Evolutionary conservation across 1,140 invertebrate species (phyloP).

Genomic region (Nixonia krombeini): DNA sequence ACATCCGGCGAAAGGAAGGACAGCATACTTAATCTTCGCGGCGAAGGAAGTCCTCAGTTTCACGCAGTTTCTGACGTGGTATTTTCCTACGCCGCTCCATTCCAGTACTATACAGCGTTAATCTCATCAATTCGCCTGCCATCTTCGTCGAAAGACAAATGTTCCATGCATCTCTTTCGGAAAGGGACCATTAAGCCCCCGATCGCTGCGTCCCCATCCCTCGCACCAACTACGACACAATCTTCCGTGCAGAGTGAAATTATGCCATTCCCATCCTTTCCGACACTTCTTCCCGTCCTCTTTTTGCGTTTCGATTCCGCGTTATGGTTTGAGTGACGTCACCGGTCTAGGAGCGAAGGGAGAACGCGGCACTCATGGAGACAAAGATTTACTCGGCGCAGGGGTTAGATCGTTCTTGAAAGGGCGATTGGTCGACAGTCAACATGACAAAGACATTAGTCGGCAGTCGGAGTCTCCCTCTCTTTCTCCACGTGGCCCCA

Average conservation of each 20-base stretch:
- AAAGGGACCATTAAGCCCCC: constrained; percentile 6
- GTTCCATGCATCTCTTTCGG: neutral
- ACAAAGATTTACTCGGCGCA: constrained; percentile 46
- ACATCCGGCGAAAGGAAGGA: neutral
- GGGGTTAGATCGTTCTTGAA: constrained; percentile 47
- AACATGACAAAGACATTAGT: constrained; percentile 68
- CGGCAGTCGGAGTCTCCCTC: constrained; percentile 20
- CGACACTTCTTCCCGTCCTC: constrained; percentile 4
- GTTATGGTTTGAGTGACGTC: constrained; percentile 6
- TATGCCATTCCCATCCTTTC: constrained; percentile 1
- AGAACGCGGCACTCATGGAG: constrained; percentile 5
- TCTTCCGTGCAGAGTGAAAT: neutral
- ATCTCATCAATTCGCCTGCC: constrained; percentile 11
- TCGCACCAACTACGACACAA: neutral
- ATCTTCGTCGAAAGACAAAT: constrained; percentile 10
- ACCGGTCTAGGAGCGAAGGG: neutral
- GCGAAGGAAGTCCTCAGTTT: neutral
- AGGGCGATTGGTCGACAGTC: constrained; percentile 67
- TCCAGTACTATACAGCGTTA: neutral
- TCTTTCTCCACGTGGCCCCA: constrained; percentile 47
- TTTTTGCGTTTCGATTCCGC: neutral
- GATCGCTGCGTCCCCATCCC: neutral
- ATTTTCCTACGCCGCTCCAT: constrained; percentile 1
- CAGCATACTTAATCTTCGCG: too few relatives aligned
- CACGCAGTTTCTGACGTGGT: neutral